Conservation (phyloP, 2,888 invertebrate genomes). For the Choristoneura rosaceana region DNA sequence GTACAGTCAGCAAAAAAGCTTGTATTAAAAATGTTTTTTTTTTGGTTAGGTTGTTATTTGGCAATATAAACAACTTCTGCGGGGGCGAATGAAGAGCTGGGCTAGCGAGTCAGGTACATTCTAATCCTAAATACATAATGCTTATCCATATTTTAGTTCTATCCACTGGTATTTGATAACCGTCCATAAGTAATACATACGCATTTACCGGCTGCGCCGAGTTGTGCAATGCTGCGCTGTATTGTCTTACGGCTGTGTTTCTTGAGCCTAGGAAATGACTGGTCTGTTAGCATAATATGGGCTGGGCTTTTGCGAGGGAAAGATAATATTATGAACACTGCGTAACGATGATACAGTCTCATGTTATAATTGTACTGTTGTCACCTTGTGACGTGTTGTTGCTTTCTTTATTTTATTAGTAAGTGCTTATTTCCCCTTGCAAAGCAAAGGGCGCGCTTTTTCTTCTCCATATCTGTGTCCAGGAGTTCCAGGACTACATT, state of each 20-base stretch:
- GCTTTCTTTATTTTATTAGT: too few relatives aligned
- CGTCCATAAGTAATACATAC: conserved; percentile 15
- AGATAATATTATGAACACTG: not conserved
- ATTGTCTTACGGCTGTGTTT: conserved; percentile 33
- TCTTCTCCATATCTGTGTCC: too few relatives aligned
- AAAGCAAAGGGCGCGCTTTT: too few relatives aligned
- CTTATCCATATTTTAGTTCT: not conserved
- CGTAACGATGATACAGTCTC: not conserved
- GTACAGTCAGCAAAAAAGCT: too few relatives aligned
- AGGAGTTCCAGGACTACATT: too few relatives aligned
- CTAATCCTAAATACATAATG: too few relatives aligned
- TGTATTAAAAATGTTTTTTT: too few relatives aligned
- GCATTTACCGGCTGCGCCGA: conserved; percentile 13
- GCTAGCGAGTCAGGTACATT: too few relatives aligned
- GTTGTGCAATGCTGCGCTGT: conserved; percentile 29
- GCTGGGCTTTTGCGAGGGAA: not conserved
- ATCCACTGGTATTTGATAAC: conserved; percentile 21
- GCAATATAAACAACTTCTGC: too few relatives aligned
- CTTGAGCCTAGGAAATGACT: conserved; percentile 24
- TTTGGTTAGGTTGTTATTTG: too few relatives aligned
- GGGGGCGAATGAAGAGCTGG: too few relatives aligned
- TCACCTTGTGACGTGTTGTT: not conserved
- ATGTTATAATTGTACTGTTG: not conserved
- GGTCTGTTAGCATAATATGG: conserved; percentile 7
- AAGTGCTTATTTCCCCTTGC: too few relatives aligned